Evolutionary conservation across 2,113 vertebrate species (phyloP).

Genomic region (Polypterus bichir): DNA sequence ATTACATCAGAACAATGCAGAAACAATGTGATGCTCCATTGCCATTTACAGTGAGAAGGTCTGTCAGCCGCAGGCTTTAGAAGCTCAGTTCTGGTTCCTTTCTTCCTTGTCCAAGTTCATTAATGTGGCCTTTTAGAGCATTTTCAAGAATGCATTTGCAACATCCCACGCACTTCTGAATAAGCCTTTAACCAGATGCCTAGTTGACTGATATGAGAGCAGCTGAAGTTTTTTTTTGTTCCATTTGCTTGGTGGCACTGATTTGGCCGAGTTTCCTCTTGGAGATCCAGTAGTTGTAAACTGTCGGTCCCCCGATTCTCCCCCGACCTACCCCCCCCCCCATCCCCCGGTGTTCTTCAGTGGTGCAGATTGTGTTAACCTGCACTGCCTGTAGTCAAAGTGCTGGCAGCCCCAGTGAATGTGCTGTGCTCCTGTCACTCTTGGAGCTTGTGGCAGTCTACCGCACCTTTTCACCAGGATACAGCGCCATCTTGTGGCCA

Average conservation of each 20-base stretch:
- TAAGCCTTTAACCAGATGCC: conserved; percentile 24
- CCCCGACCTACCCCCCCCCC: too few species aligned
- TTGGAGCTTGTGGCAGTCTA: too few species aligned
- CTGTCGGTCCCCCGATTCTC: too few species aligned
- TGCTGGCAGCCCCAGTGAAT: too few species aligned
- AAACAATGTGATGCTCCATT: conserved; percentile 42
- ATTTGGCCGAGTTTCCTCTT: neutral
- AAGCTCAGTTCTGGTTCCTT: conserved; percentile 26
- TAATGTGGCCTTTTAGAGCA: neutral
- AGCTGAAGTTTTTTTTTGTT: neutral
- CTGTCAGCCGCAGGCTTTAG: conserved; percentile 23
- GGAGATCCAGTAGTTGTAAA: neutral
- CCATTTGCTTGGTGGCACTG: neutral
- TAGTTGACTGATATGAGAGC: neutral
- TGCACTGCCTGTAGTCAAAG: too few species aligned
- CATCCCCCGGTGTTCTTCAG: too few species aligned
- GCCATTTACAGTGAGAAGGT: conserved; percentile 33
- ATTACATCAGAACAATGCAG: conserved; percentile 19
- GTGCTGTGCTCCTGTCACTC: too few species aligned
- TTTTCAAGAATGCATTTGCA: conserved; percentile 17
- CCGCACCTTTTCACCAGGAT: too few species aligned
- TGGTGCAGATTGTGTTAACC: too few species aligned
- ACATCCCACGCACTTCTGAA: conserved; percentile 29
- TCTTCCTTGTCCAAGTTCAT: conserved; percentile 30
- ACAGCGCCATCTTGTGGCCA: too few species aligned